phyloP scores from a whole-genome alignment of 2,113 vertebrate genomes.

The Microtus pennsylvanicus region DNA sequence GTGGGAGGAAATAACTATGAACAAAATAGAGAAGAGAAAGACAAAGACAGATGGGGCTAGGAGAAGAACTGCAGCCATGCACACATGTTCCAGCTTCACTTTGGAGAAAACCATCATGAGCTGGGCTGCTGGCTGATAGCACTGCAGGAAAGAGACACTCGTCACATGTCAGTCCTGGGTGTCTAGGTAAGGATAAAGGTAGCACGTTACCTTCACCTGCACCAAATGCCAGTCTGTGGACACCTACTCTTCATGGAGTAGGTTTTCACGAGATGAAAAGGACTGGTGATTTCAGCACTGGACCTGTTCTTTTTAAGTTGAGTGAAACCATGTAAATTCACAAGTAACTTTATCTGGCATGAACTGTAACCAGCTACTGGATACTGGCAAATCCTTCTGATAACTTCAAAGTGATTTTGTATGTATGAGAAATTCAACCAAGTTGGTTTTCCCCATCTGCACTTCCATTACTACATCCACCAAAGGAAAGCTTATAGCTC shows the following conservation, averaged over 20 bases:
- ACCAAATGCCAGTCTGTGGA: not conserved
- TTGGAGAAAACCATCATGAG: not conserved
- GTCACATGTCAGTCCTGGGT: not conserved
- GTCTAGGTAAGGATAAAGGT: not conserved
- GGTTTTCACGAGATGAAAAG: conserved; percentile 10
- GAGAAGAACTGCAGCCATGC: not conserved
- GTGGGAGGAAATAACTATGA: not conserved
- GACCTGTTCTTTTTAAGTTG: not conserved
- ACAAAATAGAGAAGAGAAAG: not conserved
- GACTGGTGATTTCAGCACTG: not conserved
- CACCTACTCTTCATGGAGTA: not conserved
- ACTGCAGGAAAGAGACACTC: not conserved
- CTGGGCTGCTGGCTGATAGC: not conserved
- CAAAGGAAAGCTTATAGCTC: not conserved
- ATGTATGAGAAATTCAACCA: not conserved
- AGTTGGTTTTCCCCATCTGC: not conserved
- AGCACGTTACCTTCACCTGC: not conserved
- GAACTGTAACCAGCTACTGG: conserved; percentile 18
- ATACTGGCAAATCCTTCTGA: not conserved
- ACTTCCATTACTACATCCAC: not conserved
- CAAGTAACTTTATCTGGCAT: not conserved
- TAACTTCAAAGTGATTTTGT: conserved; percentile 6
- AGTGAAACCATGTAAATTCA: conserved; percentile 26
- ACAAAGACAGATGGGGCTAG: not conserved
- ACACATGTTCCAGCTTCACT: not conserved